Base-by-base conservation (phyloP, 30 jellyfish, hydroid and myxozoan genomes). In the Aurelia aurita complex sp. Pacific region DNA sequence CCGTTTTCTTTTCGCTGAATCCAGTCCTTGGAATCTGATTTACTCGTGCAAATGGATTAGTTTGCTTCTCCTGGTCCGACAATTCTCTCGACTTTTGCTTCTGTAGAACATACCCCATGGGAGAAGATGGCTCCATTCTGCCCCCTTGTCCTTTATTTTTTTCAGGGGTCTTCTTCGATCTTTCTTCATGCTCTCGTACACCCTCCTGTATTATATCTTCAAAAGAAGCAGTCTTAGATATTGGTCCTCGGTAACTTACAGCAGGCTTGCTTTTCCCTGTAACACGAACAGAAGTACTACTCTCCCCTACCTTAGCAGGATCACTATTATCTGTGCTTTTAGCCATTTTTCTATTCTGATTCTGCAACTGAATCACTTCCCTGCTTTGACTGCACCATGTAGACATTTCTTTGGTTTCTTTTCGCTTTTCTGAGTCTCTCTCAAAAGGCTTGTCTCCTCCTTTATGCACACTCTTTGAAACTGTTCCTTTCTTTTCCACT, bases 31-130 rank as follows among this genome's bases (percentile, higher is more conserved):
- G 79, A 17, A 4, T 12, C 12, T 34, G 35, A 14, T 60, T 55
- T 2, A 60, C 85, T 67, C 54, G 71, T 34, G 91, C 83, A 61
- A 60, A 71, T 9, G 91, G 83, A 42, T 82, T 82, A 71, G 3
- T 46, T 59, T 54, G 64, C 18, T 60, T 60, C 14, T 53, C 64
- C 70, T 61, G 36, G 13, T 61, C 36, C 13, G 70, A 9, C 32
- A 17, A 5, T 46, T 46, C 57, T 14, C 57, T 46, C 57, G 57
- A 46, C 57, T 46, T 46, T 46, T 46, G 57, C 15, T 46, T 46
- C 57, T 46, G 57, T 2, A 46, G 14, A 46, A 46, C 57, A 46
- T 46, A 46, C 15, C 57, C 57, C 15, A 46, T 46, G 14, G 13
- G 57, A 46, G 70, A 0, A 5, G 2, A 5, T 61, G 13, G 36